Base-by-base conservation (phyloP, 2,797 vertebrate species). In the Mormyrops attenuatus region DNA sequence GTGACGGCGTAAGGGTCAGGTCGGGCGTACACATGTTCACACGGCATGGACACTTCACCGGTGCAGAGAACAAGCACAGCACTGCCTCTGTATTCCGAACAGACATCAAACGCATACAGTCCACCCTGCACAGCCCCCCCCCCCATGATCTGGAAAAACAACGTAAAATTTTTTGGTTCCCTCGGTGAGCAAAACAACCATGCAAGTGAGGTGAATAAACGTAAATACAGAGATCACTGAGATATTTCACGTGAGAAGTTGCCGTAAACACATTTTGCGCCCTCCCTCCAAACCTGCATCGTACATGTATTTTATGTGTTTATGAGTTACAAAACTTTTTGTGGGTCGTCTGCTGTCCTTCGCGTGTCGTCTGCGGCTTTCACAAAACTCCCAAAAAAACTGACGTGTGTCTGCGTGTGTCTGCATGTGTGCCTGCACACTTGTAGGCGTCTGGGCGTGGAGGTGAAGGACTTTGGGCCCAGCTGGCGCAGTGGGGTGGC, bases 401-500 rank as follows among this genome's bases (percentile, higher is more conserved):
- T 38, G 6, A 34, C 22, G 5, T 22, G 22, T 88, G 20, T 38
- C 2, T 44, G 41, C 20, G 82, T 63, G 69, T 73, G 50, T 86
- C 52, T 53, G 87, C 92, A 66, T 13, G 5, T 20, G 44, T 30
- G 9, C 3, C n/a, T 53, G 3, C 73, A 22, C 80, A n/a, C 34
- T 82, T 53, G 50, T 90, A 99, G 99, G 94, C 96, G 95, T 90
- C 90, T 95, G 73, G 98, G 97, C 86, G 94, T 99, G 86, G 97
- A 99, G 91, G 97, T 99, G 73, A 99, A 97, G 91, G 98, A 99
- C 93, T 99, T 99, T 85, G 98, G 99, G 20, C 94, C 95, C 89
- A 99, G 98, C n/a, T 99, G 99, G 99, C 97, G 98, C 86, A 97
- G 94, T 3, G 99, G 99, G 53, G 91, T 98, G 88, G 98, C 98